Percentiles rank a stretch among this genome's conserved stretches.
These are phyloP conservation scores for Porites australiensis DNA, from an alignment of 64 coral and sea anemone species.

Conservation along the genomic window DNA sequence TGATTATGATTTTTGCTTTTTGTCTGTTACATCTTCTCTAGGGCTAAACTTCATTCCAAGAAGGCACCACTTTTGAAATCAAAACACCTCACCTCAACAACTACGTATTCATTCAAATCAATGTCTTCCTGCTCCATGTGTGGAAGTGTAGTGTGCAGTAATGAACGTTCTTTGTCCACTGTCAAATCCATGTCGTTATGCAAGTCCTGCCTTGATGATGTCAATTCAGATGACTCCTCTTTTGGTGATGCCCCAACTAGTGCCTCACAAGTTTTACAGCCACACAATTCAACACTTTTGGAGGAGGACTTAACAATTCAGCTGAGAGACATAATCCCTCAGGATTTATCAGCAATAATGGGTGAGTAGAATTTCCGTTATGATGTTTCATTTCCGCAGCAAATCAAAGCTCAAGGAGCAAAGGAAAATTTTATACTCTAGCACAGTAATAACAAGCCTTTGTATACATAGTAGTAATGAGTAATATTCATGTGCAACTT, in stretches of 20 bases:
- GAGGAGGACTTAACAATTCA: background rate
- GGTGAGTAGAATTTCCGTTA: background rate
- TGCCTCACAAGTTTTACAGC: background rate
- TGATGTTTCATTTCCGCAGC: no score
- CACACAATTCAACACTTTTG: constrained; percentile 36
- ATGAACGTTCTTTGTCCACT: background rate
- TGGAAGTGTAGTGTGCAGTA: background rate
- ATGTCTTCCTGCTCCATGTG: constrained; percentile 29
- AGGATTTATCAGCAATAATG: constrained; percentile 23
- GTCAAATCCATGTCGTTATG: constrained; percentile 39
- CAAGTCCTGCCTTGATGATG: background rate
- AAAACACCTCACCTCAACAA: background rate
- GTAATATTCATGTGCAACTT: background rate
- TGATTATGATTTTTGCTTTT: background rate
- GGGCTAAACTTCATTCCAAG: background rate
- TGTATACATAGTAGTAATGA: no score
- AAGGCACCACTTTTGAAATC: constrained; percentile 11
- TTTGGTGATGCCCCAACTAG: background rate
- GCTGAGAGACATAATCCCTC: constrained; percentile 12
- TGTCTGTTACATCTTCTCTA: background rate
- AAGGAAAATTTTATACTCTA: no score
- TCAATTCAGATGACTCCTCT: constrained; percentile 5
- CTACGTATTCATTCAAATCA: constrained; percentile 27
- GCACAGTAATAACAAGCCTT: no score
- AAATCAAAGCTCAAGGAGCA: no score